These are phyloP conservation scores for Pygoscelis antarcticus DNA, from an alignment of 2,113 vertebrate species.

Conservation along the genomic window DNA sequence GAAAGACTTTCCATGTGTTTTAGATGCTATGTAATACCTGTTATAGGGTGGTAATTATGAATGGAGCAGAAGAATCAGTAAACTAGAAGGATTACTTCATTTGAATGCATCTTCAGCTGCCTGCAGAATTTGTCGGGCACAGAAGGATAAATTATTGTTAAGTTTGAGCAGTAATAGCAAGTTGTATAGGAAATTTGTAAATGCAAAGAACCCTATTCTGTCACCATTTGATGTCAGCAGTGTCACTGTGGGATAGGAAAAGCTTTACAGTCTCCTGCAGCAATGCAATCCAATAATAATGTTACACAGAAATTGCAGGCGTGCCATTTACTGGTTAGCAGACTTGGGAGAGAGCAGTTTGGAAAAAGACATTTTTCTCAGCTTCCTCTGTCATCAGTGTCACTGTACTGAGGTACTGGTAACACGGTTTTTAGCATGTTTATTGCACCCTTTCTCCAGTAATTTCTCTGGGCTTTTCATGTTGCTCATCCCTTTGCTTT, in stretches of 20 bases:
- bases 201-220: neutral
- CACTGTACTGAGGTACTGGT: neutral
- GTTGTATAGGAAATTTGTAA: neutral
- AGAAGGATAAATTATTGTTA: neutral
- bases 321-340: neutral
- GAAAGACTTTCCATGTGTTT: neutral
- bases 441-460: neutral
- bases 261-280: neutral
- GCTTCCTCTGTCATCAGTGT: neutral
- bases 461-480: neutral
- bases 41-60: neutral
- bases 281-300: neutral
- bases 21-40: neutral
- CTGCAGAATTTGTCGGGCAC: neutral
- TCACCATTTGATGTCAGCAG: neutral
- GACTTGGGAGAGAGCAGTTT: neutral
- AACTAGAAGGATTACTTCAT: neutral
- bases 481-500: neutral
- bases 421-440: neutral
- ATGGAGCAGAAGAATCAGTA: neutral
- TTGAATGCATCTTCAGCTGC: neutral
- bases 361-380: neutral
- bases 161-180: neutral
- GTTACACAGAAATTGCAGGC: neutral
- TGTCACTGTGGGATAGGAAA: neutral